phyloP scores from a whole-genome alignment of 2,797 vertebrate species.

The Scomberomorus guttatus region DNA sequence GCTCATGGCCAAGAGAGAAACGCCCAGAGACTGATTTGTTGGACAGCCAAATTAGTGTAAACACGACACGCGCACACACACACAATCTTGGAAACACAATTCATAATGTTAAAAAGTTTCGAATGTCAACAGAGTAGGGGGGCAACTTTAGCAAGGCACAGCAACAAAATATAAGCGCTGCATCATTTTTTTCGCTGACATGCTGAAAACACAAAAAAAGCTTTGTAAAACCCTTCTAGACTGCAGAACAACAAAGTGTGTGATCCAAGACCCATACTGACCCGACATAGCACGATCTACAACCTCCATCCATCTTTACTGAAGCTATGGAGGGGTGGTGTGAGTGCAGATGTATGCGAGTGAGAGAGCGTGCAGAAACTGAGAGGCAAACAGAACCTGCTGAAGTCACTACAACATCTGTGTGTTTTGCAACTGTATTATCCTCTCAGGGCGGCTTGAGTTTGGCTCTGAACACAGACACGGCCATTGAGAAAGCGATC shows the following conservation, averaged over 20 bases:
- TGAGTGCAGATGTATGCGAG: neutral
- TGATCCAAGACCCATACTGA: constrained; percentile 43
- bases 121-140: neutral
- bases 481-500: constrained; percentile 53
- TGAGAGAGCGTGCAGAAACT: constrained; percentile 12
- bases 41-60: constrained; percentile 44
- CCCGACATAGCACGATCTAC: constrained; percentile 25
- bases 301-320: constrained; percentile 47
- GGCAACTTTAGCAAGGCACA: neutral
- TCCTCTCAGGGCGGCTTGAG: constrained; percentile 24
- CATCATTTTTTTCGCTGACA: constrained; percentile 38
- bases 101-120: constrained; percentile 7
- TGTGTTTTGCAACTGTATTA: constrained; percentile 50
- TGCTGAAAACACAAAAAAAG: constrained; percentile 56
- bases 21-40: constrained; percentile 51
- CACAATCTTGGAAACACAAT: constrained; percentile 25
- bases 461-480: constrained; percentile 58
- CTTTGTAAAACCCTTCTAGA: too few species aligned
- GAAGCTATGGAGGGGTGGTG: constrained; percentile 23
- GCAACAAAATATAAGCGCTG: neutral
- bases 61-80: constrained; percentile 23
- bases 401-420: constrained; percentile 37
- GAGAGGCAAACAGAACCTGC: constrained; percentile 47
- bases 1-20: constrained; percentile 54
- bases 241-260: constrained; percentile 31